A percentile compares a stretch with the other conserved stretches of the same genome.
Evolutionary conservation across 1,140 invertebrate genomes (phyloP).

Genomic region (Babylonia areolata): DNA sequence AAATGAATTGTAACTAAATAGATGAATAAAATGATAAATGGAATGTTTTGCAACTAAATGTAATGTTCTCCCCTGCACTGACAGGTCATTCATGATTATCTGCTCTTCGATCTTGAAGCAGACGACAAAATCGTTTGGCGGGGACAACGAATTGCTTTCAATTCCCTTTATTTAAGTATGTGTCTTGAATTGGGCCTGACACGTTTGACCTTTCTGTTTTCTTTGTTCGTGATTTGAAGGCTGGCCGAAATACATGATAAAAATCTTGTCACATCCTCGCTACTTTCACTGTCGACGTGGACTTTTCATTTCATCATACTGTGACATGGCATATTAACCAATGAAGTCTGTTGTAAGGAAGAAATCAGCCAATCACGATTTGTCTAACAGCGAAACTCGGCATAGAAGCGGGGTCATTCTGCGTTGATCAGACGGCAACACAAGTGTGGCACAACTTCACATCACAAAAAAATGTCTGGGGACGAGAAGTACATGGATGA

Average conservation of each 20-base stretch:
- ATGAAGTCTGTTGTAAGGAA: not conserved
- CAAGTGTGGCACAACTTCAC: not conserved
- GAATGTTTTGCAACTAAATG: too few relatives aligned
- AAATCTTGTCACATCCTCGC: not conserved
- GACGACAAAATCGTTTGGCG: not conserved
- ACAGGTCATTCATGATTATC: not conserved
- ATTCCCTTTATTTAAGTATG: not conserved
- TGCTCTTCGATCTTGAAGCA: not conserved
- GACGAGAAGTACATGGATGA: slow-evolving; percentile 64
- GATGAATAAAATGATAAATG: too few relatives aligned
- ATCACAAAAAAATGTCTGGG: slow-evolving; percentile 28
- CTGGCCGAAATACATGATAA: not conserved
- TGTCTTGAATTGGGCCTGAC: not conserved
- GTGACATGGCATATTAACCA: not conserved
- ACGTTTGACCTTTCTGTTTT: not conserved
- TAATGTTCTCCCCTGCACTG: too few relatives aligned
- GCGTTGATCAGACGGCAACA: not conserved
- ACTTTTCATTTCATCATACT: not conserved
- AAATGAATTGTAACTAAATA: too few relatives aligned
- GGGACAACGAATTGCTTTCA: not conserved
- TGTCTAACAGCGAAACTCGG: not conserved
- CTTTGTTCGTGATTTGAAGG: not conserved
- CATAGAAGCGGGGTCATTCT: not conserved
- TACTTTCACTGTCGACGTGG: slow-evolving; percentile 36
- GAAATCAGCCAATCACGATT: not conserved